These are phyloP conservation scores for Pangasius larnaudii DNA, from an alignment of 2,797 vertebrate species.

Conservation along the genomic window DNA sequence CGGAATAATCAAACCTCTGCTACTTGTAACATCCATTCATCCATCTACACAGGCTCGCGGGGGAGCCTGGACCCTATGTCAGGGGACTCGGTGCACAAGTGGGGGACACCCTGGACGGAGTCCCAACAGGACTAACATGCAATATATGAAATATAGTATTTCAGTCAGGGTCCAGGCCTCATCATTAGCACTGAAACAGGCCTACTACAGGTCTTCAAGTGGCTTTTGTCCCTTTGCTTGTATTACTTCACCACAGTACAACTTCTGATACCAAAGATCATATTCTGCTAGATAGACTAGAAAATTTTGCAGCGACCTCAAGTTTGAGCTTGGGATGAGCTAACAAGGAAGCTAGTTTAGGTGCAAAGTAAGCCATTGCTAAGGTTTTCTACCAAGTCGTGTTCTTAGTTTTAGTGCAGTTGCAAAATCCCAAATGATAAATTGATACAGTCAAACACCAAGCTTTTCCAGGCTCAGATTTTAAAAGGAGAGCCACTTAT, in stretches of 20 bases:
- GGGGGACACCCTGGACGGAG: too few relatives aligned
- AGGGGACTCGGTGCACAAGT: too few relatives aligned
- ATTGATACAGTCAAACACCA: background rate
- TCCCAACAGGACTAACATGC: background rate
- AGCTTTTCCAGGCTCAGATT: background rate
- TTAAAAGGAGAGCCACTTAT: background rate
- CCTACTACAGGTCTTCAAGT: background rate
- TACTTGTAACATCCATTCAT: too few relatives aligned
- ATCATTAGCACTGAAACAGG: background rate
- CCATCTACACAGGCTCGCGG: too few relatives aligned
- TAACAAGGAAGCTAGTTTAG: background rate
- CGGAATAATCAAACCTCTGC: background rate
- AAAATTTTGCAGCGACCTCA: background rate
- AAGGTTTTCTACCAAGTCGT: background rate
- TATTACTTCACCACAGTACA: background rate
- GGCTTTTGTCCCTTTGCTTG: background rate
- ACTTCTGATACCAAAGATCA: background rate
- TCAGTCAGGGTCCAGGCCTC: background rate
- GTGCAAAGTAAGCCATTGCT: background rate
- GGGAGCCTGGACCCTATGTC: too few relatives aligned
- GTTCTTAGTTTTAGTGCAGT: slow-evolving; percentile 13
- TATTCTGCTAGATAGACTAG: background rate
- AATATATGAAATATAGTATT: background rate
- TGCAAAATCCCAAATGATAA: background rate
- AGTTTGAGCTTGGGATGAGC: background rate